These are phyloP conservation scores for Catharus fuscescens DNA, from an alignment of 2,113 vertebrate species.

Conservation along the genomic window DNA sequence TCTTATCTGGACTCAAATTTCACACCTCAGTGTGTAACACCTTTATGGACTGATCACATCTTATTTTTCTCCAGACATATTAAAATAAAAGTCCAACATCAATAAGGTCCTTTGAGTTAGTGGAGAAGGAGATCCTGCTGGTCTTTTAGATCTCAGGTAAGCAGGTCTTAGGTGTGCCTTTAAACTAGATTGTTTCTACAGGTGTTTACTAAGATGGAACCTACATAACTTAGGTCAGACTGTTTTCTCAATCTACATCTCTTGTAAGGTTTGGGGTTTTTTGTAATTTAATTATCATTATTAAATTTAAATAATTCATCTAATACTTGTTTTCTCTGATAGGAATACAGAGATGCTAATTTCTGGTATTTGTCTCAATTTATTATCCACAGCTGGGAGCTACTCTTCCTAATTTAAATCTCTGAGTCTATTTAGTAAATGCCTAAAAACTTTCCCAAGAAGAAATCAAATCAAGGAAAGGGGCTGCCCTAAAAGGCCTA, in stretches of 20 bases:
- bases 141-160: background rate
- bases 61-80: background rate
- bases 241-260: background rate
- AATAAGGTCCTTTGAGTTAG: background rate
- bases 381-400: background rate
- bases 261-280: rapidly evolving
- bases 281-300: background rate
- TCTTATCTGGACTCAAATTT: background rate
- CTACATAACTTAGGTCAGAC: background rate
- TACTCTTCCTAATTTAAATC: background rate
- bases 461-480: background rate
- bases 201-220: background rate
- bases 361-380: background rate
- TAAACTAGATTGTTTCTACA: background rate
- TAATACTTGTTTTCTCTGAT: background rate
- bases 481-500: background rate
- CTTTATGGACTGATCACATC: background rate
- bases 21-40: background rate
- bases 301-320: background rate
- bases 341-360: background rate
- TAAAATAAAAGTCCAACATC: background rate
- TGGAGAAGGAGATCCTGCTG: background rate
- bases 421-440: background rate
- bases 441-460: background rate
- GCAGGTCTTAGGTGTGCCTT: background rate